Percentiles rank a stretch among this genome's conserved stretches.
Evolutionary conservation across 2,888 invertebrate species (phyloP).

Genomic region (Steinernema scapterisci): DNA sequence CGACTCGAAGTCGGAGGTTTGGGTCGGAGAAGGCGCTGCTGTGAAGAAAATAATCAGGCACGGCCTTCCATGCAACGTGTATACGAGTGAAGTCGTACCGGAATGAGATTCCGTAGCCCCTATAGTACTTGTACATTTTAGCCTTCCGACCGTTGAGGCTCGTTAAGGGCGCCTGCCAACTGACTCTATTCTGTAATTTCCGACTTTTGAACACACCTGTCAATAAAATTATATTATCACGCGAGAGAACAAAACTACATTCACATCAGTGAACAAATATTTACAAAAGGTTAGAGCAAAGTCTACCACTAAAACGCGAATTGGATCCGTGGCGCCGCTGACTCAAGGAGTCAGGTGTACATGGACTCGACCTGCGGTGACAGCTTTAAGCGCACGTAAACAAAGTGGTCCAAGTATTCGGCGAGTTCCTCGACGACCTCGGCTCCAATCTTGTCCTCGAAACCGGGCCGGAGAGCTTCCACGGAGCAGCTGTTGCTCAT

Average conservation of each 20-base stretch:
- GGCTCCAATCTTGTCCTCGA: constrained; percentile 4
- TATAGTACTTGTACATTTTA: constrained; percentile 7
- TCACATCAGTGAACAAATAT: constrained; percentile 3
- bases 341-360: constrained; percentile 47
- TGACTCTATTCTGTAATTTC: neutral
- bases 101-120: neutral
- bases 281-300: constrained; percentile 8
- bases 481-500: constrained; percentile 42
- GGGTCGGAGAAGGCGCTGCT: neutral
- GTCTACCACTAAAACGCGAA: constrained; percentile 1
- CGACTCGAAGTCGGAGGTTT: neutral
- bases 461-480: constrained; percentile 46
- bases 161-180: constrained; percentile 17
- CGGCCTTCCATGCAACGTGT: neutral
- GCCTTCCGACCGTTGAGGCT: neutral
- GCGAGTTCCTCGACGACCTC: constrained; percentile 53
- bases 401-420: constrained; percentile 58
- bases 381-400: constrained; percentile 55
- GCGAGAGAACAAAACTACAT: neutral
- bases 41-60: neutral
- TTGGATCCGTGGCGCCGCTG: no score
- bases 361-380: constrained; percentile 58
- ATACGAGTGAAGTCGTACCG: neutral
- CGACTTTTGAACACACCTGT: neutral
- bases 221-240: constrained; percentile 22